Evolutionary conservation across 2,113 vertebrate genomes (phyloP), one percentile per base, ranked within the genome.

Genomic region (Gasterosteus aculeatus): DNA sequence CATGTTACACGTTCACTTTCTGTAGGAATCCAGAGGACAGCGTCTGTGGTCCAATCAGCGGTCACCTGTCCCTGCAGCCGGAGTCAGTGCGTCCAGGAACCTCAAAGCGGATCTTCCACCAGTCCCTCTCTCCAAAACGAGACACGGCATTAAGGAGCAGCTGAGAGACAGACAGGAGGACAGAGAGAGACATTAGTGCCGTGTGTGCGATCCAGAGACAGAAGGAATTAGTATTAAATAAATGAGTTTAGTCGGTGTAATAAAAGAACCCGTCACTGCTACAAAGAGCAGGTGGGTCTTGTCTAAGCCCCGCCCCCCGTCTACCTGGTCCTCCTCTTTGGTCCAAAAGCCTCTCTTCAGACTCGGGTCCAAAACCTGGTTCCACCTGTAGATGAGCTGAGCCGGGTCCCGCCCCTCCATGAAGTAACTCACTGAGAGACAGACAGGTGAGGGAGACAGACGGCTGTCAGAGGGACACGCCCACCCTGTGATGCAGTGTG

Each of bases 301-400:
- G 5, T 31, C 5, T 31, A 22, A 57, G 54, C 54, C 54, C 26
- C 54, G 29, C 39, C 19, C 26, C 12, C 41, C 4, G 7, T 29
- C 1, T 46, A 99, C 98, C 89, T 92, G 75, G 51, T 99, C 97
- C 49, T 99, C 98, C 59, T 96, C 87, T 1, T 93, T 90, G 10
- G 92, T 92, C 97, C 97, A 99, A 15, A 70, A 69, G 0, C 98
- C 98, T 78, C 91, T 97, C 73, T 79, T 96, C 84, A 99, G 74
- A 16, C 44, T 88, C 0, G 98, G 97, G 75, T 99, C 95, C 70
- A 99, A 83, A 0, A 95, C 94, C 77, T 96, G 95, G 4, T 92
- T 95, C 97, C 97, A 99, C 1, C 97, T 94, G 79, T 97, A 95
- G 69, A 96, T 90, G 60, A 99, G 91, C 88, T 99, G 98, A 80